A percentile compares a stretch with the other conserved stretches of the same genome.
phyloP scores from a whole-genome alignment of 2,113 vertebrate species.

The Emydura subglobosa region DNA sequence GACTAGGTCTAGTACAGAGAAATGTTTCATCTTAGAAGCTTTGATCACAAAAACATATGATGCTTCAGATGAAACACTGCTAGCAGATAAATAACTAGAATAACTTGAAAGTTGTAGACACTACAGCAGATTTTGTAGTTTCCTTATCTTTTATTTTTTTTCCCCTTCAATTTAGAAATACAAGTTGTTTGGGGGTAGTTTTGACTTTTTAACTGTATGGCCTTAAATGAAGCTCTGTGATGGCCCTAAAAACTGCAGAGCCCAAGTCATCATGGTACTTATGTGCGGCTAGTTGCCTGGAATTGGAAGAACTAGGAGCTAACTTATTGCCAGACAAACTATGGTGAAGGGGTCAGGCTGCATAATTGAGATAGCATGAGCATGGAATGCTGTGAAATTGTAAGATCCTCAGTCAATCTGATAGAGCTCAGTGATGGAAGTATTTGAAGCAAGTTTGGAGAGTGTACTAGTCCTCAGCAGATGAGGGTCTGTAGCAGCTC shows the following conservation, averaged over 20 bases:
- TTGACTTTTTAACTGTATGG: neutral
- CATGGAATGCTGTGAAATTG: neutral
- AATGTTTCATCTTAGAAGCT: neutral
- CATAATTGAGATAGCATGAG: neutral
- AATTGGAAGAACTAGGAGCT: neutral
- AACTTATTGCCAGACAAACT: neutral
- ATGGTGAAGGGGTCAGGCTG: too few species aligned
- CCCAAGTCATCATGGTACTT: neutral
- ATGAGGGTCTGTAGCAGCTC: neutral
- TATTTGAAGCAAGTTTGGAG: neutral
- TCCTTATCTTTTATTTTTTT: neutral
- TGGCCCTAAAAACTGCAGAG: neutral
- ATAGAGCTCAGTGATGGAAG: neutral
- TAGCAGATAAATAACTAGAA: neutral
- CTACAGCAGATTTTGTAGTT: neutral
- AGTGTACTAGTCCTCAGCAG: neutral
- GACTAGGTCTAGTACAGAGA: neutral
- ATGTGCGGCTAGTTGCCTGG: neutral
- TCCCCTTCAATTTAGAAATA: neutral
- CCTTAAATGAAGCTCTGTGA: neutral
- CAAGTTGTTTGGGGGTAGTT: neutral
- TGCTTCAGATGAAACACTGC: neutral
- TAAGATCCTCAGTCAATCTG: neutral
- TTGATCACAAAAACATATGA: neutral
- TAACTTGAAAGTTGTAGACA: neutral